Conservation (phyloP, 1,140 invertebrate genomes). For the Drosophila parvula region DNA sequence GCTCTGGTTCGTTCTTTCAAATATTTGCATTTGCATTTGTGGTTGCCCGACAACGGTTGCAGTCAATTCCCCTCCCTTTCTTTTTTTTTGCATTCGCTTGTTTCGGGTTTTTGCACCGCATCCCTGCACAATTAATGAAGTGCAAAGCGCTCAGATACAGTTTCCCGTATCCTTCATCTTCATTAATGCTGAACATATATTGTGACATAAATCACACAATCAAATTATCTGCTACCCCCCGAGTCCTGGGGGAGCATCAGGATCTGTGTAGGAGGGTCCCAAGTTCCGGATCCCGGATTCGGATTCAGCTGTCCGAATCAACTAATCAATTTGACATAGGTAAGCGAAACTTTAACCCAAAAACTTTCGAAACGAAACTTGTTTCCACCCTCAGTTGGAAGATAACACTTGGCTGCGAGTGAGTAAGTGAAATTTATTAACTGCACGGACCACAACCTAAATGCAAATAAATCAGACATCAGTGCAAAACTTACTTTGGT, state of each 20-base stretch:
- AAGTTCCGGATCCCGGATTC: slow-evolving; percentile 3
- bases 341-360: slow-evolving; percentile 52
- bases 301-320: slow-evolving; percentile 54
- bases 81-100: not conserved
- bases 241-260: slow-evolving; percentile 1
- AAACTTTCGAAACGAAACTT: slow-evolving; percentile 67
- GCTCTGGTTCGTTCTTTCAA: slow-evolving; percentile 35
- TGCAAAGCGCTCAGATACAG: slow-evolving; percentile 48
- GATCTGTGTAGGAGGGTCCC: not conserved
- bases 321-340: slow-evolving; percentile 79
- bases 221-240: slow-evolving; percentile 52
- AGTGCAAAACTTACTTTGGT: slow-evolving; percentile 33
- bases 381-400: slow-evolving; percentile 22
- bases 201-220: slow-evolving; percentile 72
- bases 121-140: slow-evolving; percentile 55
- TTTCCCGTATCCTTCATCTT: slow-evolving; percentile 36
- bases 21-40: slow-evolving; percentile 77
- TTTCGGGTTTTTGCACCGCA: slow-evolving; percentile 8
- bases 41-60: slow-evolving; percentile 29
- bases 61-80: not conserved
- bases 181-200: slow-evolving; percentile 55
- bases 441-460: slow-evolving; percentile 55
- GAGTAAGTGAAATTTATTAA: slow-evolving; percentile 77
- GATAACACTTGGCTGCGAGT: slow-evolving; percentile 55
- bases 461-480: slow-evolving; percentile 77